Evolutionary conservation across 1,140 invertebrate species (phyloP).

Genomic region (Caenorhabditis brenneri): DNA sequence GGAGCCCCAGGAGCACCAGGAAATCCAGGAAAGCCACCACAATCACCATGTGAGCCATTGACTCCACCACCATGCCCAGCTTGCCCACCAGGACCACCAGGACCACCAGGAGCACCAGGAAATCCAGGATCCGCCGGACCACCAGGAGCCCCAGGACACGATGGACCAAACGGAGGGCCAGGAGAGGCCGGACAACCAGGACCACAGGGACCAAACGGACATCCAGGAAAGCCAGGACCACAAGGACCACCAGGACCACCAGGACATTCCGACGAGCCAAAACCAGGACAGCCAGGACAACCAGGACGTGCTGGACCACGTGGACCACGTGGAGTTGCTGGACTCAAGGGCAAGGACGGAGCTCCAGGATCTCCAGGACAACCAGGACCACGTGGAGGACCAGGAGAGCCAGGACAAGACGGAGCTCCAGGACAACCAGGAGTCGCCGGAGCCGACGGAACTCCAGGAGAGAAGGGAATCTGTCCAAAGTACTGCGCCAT

Average conservation of each 20-base stretch:
- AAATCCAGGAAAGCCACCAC: constrained; percentile 53
- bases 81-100: constrained; percentile 52
- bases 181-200: constrained; percentile 47
- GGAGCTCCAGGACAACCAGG: constrained; percentile 38
- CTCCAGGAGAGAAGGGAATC: constrained; percentile 42
- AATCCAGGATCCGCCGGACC: constrained; percentile 45
- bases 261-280: constrained; percentile 32
- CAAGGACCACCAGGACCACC: constrained; percentile 32
- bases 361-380: constrained; percentile 11
- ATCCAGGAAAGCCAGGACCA: constrained; percentile 37
- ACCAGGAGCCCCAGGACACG: constrained; percentile 48
- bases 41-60: constrained; percentile 49
- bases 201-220: constrained; percentile 48
- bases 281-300: constrained; percentile 26
- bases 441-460: constrained; percentile 11
- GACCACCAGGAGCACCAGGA: constrained; percentile 50
- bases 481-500: constrained; percentile 34
- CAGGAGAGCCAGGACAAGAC: constrained; percentile 34
- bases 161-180: constrained; percentile 47
- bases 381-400: constrained; percentile 24
- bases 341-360: constrained; percentile 35
- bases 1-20: constrained; percentile 56
- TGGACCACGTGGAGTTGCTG: constrained; percentile 22
- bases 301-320: constrained; percentile 38
- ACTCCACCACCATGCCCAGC: constrained; percentile 53